phyloP scores from a whole-genome alignment of 1,140 invertebrate species.

The Drosophila fuyamai region DNA sequence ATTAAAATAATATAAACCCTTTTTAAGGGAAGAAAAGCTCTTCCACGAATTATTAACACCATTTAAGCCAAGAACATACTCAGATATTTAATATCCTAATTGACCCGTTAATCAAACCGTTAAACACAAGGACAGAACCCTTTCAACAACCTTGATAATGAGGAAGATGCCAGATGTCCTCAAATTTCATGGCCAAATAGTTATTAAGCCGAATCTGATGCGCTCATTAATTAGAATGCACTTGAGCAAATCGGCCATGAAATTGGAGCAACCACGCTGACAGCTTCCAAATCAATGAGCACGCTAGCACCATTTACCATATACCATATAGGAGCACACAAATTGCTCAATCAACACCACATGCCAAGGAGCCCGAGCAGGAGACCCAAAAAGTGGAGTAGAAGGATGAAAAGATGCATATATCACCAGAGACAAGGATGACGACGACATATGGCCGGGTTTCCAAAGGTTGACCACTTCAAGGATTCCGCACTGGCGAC shows the following conservation, averaged over 20 bases:
- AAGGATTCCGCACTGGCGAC: conserved; percentile 56
- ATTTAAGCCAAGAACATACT: neutral
- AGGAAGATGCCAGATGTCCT: conserved; percentile 65
- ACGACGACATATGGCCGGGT: conserved; percentile 50
- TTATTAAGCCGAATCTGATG: conserved; percentile 34
- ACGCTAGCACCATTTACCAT: conserved; percentile 10
- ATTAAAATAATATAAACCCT: too few relatives aligned
- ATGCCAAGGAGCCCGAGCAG: conserved; percentile 56
- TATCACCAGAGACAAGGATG: conserved; percentile 62
- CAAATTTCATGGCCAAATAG: conserved; percentile 55
- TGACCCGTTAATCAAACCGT: neutral
- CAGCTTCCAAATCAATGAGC: conserved; percentile 76
- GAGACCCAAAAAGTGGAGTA: conserved; percentile 12
- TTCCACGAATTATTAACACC: neutral
- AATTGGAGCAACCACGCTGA: conserved; percentile 78
- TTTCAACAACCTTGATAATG: conserved; percentile 50
- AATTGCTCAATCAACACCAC: conserved; percentile 79
- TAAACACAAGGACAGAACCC: neutral
- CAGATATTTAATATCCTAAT: neutral
- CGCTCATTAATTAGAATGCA: conserved; percentile 73
- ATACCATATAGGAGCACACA: conserved; percentile 19
- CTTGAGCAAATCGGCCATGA: conserved; percentile 74
- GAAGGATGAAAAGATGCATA: conserved; percentile 37
- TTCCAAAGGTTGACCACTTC: conserved; percentile 72
- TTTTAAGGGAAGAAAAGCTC: neutral